Evolutionary conservation across 2,888 invertebrate species (phyloP), one percentile per base, ranked within the genome.

Genomic region (Zele albiditarsus): DNA sequence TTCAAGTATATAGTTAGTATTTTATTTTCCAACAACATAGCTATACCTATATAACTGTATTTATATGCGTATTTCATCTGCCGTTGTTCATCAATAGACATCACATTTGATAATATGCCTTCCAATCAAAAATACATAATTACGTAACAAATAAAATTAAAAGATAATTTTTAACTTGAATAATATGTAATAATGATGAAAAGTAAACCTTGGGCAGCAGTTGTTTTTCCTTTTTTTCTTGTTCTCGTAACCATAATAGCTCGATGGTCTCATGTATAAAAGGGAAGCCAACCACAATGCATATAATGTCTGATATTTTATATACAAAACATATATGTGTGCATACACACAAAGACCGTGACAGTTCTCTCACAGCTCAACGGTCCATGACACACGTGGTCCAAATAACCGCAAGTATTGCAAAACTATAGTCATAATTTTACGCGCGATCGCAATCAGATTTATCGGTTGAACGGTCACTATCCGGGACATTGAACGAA

Each of bases 371-470:
- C 38, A 53, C 53, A 57, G 58, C 31, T 69, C 53, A 69, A 69
- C 58, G 69, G 58, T 14, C 58, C 57, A 25, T n/a, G 31, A 58
- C 57, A 57, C 20, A 53, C 31, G 53, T 53, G 53, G 53, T 53
- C 53, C 53, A 33, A 69, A 69, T 31, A 38, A 69, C 69, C 42
- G 69, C 69, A 69, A 58, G 42, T 31, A 69, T 69, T 58, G 58
- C 58, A 38, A 60, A 57, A 69, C 38, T 58, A 58, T 69, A 58
- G 23, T 71, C 53, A 53, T n/a, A 49, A 71, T 71, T 71, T 71
- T 71, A 60, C 71, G 62, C 62, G 60, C 71, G 71, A 71, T 71
- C 46, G 62, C 62, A 62, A 71, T 62, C 71, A 27, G 20, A 71
- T 71, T 71, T 62, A 28, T 38, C 62, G 71, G 46, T 60, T 28